Evolutionary conservation across 1,140 invertebrate species (phyloP), one percentile per base, ranked within the genome.

Genomic region (Patella vulgata): DNA sequence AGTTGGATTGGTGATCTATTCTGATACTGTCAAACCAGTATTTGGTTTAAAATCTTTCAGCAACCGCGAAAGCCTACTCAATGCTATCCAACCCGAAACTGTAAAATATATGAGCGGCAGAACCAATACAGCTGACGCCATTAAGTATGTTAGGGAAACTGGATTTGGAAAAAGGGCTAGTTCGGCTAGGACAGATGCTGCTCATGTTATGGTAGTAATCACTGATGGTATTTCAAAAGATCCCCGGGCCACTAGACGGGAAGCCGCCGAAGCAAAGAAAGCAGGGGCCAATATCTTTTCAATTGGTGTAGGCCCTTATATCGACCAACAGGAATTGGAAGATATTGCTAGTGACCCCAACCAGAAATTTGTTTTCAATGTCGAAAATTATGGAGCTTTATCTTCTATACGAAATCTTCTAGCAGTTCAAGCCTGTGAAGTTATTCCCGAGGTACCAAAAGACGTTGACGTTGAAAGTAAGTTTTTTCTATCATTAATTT

Each of bases 1-100:
- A 27, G 70, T 78, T 19, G 78, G 78, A 8, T 50, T 78, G 3
- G 59, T 77, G 3, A 65, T 57, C 4, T 78, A 71, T 59, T 73
- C 73, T 46, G 52, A 72, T 43, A 30, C 56, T 2, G 50, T 68
- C 39, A 40, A 63, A 31, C 42, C 62, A 12, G 57, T 66, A 6
- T 42, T 78, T 19, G 61, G 70, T 17, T 61, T 78, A 9, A 68
- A 72, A 12, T 65, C 58, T 19, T 58, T 58, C 55, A 6, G 23
- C 1, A 46, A 55, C 17, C 23, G 42, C 31, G 21, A 40, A 9
- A 27, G 30, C 43, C 46, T 67, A 19, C 17, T 33, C 21, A n/a
- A 39, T 3, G 43, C 54, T 23, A 48, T 67, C 21, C 21, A 14
- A 2, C 33, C 33, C 14, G 25, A 40, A n/a, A 30, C n/a, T 28